phyloP scores from a whole-genome alignment of 2,888 invertebrate species.

The Gibbula magus region DNA sequence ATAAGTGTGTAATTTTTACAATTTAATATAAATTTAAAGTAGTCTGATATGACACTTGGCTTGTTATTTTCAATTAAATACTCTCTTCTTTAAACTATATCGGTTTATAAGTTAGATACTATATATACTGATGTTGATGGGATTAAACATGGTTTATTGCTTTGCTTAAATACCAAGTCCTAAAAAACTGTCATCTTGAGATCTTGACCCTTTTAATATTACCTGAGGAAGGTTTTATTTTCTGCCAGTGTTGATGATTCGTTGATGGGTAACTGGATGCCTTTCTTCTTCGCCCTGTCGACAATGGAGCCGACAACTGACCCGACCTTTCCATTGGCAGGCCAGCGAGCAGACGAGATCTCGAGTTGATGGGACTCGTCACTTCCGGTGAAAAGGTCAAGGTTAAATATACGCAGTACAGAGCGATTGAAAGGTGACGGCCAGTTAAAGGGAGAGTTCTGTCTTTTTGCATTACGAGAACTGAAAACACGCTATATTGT shows the following conservation, averaged over 20 bases:
- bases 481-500: too few relatives aligned
- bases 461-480: too few relatives aligned
- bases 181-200: too few relatives aligned
- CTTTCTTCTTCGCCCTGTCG: not conserved
- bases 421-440: too few relatives aligned
- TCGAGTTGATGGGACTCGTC: not conserved
- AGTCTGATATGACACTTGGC: too few relatives aligned
- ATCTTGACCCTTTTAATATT: not conserved
- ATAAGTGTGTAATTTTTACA: too few relatives aligned
- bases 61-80: too few relatives aligned
- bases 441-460: too few relatives aligned
- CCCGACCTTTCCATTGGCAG: not conserved
- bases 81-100: not conserved
- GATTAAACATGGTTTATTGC: too few relatives aligned
- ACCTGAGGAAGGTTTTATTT: not conserved
- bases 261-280: not conserved
- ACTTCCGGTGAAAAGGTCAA: not conserved
- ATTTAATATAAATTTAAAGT: too few relatives aligned
- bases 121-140: not conserved
- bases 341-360: not conserved
- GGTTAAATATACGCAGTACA: too few relatives aligned
- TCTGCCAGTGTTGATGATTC: not conserved
- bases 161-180: too few relatives aligned
- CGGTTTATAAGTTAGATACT: not conserved
- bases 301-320: not conserved